Evolutionary conservation across 2,113 vertebrate species (phyloP).

Genomic region (Pluvialis apricaria): DNA sequence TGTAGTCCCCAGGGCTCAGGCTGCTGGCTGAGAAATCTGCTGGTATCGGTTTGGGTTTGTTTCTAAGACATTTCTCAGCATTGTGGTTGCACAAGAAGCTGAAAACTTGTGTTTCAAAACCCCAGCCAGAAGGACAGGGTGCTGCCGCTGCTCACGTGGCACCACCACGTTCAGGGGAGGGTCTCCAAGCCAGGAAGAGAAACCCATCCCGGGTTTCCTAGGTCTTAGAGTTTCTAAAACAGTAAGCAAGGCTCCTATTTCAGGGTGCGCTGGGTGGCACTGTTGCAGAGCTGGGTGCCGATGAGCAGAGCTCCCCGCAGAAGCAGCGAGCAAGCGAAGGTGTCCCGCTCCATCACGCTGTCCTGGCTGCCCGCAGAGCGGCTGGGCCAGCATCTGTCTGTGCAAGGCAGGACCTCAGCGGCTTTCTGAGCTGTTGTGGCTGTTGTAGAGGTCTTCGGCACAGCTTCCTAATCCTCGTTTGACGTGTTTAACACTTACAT

Average conservation of each 20-base stretch:
- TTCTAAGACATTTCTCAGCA: neutral
- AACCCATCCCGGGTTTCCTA: neutral
- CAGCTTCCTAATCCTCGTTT: neutral
- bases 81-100: neutral
- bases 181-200: neutral
- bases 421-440: neutral
- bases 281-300: neutral
- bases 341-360: accelerated
- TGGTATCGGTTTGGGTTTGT: neutral
- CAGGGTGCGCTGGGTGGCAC: neutral
- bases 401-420: neutral
- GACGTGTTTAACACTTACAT: neutral
- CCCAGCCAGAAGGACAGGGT: neutral
- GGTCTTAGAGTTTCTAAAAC: neutral
- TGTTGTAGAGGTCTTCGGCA: neutral
- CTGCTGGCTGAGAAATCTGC: neutral
- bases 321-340: neutral
- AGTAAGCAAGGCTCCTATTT: neutral
- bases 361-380: neutral
- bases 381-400: neutral
- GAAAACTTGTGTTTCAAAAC: neutral
- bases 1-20: neutral
- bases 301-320: neutral
- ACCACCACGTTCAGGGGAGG: accelerated
- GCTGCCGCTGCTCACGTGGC: neutral